Percentiles rank a stretch among this genome's conserved stretches.
Conservation (phyloP, 2,797 vertebrate genomes). For the Iguana delicatissima region DNA sequence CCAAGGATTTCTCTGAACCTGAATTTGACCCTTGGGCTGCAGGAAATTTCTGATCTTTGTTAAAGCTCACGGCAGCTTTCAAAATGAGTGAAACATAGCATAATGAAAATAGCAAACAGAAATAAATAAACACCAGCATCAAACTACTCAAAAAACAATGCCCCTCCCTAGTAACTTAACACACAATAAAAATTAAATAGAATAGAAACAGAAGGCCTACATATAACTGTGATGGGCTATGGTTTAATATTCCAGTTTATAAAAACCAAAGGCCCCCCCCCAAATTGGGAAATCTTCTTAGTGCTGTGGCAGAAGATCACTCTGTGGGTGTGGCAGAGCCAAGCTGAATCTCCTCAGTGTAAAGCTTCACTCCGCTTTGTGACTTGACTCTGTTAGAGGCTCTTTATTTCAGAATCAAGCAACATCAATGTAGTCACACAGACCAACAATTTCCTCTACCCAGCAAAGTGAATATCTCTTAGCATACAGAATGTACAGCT, state of each 20-base stretch:
- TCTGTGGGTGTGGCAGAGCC: no score
- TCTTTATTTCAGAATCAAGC: no score
- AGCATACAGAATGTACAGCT: no score
- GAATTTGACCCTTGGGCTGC: no score
- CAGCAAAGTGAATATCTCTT: no score
- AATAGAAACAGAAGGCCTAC: not conserved
- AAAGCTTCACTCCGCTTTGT: no score
- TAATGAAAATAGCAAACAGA: not conserved
- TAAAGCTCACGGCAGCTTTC: not conserved
- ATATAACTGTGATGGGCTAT: not conserved
- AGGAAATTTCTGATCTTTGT: not conserved
- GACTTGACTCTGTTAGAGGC: no score
- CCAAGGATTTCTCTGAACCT: no score
- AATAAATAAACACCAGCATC: not conserved
- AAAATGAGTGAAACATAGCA: not conserved
- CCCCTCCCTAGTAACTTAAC: not conserved
- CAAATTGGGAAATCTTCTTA: not conserved
- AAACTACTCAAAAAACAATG: not conserved
- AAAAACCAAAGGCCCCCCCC: not conserved
- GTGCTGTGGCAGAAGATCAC: no score
- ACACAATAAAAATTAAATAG: not conserved
- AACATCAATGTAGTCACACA: no score
- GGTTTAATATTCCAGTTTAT: not conserved
- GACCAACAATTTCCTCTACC: no score
- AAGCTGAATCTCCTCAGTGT: no score